Evolutionary conservation across 64 coral and sea anemone genomes (phyloP), one percentile per base, ranked within the genome.

Genomic region (Stichodactyla mertensii): DNA sequence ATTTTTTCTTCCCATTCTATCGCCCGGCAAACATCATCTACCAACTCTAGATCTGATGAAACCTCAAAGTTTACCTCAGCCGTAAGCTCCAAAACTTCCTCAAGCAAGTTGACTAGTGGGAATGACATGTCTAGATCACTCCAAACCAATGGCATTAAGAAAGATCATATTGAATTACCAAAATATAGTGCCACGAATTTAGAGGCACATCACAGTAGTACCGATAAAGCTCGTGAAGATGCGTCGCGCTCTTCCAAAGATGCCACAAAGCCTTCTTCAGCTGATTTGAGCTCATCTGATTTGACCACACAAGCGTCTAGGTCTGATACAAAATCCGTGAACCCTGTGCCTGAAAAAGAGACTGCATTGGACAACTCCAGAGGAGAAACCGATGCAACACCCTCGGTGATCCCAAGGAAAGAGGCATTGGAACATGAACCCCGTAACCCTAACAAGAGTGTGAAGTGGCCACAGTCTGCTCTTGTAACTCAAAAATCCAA

Each of bases 381-480:
- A 79, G 77, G 15, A 16, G 36, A 51, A 79, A 6, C 16, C 28
- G 12, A 45, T 19, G 51, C 26, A 79, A 79, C 27, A 79, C 11
- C 26, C 4, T 51, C 62, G 19, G 18, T 4, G 31, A 52, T n/a
- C 77, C 28, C 0, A 14, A 79, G 10, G 20, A 79, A 79, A 79
- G 77, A 79, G 62, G 20, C 31, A 79, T 28, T 0, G 13, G 6
- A 31, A 8, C 31, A 16, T 79, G 16, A 31, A 9, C 26, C 77
- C 31, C 77, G 51, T 51, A 51, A 15, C 51, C 2, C 26, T 8
- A 51, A 81, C 1, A 81, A 16, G n/a, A 81, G 52, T 0, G 10
- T 53, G 3, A 81, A 81, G 54, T 81, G 78, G 78, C 78, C 78
- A 20, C 78, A 53, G 5, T 81, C 78, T 53, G 52, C 53, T 81